Evolutionary conservation across 2,113 vertebrate genomes (phyloP).

Genomic region (Catharus fuscescens): DNA sequence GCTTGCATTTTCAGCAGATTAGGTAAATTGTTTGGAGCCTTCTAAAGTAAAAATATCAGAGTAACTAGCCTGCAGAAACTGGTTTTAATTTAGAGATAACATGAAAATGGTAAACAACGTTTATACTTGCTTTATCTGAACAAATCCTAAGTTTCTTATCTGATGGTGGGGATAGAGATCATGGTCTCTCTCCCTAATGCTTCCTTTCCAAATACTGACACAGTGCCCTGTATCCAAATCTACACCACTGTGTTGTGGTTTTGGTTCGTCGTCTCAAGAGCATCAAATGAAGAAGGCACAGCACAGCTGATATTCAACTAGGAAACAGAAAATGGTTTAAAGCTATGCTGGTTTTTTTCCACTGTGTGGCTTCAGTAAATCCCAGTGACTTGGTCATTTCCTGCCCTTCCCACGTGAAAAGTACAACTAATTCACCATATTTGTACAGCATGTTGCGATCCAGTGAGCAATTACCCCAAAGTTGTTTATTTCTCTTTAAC

Average conservation of each 20-base stretch:
- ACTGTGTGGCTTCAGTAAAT: not conserved
- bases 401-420: not conserved
- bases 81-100: not conserved
- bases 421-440: not conserved
- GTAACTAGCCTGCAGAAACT: not conserved
- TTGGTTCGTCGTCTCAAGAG: not conserved
- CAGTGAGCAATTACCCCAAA: not conserved
- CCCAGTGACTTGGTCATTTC: not conserved
- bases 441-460: not conserved
- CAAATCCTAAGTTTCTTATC: not conserved
- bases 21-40: not conserved
- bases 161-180: not conserved
- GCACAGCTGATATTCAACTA: not conserved
- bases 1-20: not conserved
- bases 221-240: not conserved
- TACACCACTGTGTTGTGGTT: not conserved
- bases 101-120: not conserved
- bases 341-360: not conserved
- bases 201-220: not conserved
- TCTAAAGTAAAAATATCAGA: not conserved
- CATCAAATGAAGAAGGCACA: not conserved
- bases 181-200: not conserved
- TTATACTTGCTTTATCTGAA: not conserved
- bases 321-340: not conserved
- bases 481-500: not conserved